phyloP scores from a whole-genome alignment of 2,797 vertebrate species.

The Alca torda region DNA sequence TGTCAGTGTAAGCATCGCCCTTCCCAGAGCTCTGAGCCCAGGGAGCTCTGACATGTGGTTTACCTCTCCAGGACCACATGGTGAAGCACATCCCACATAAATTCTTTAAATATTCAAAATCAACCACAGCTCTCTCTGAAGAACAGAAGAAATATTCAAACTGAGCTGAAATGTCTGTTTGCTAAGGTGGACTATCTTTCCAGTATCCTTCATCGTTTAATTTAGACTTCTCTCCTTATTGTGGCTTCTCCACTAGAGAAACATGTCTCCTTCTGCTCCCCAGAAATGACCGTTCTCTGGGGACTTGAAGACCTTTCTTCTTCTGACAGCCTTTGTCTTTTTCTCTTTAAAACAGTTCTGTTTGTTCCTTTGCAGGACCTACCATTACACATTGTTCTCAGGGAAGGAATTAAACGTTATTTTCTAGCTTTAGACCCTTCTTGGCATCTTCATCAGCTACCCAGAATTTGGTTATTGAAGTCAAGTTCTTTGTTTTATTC shows the following conservation, averaged over 20 bases:
- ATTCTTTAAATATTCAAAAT: not conserved
- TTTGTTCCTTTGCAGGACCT: not conserved
- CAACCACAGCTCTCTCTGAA: not conserved
- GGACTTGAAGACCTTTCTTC: not conserved
- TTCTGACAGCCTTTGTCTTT: not conserved
- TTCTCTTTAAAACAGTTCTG: not conserved
- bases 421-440: not conserved
- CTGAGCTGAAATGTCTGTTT: not conserved
- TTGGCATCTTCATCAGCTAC: not conserved
- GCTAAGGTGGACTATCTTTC: not conserved
- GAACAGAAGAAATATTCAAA: not conserved
- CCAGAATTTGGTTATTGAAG: not conserved
- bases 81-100: not conserved
- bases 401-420: not conserved
- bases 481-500: not conserved
- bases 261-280: not conserved
- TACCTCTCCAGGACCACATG: not conserved
- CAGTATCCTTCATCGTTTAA: not conserved
- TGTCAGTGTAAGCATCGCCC: not conserved
- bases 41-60: not conserved
- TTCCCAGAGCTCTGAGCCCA: not conserved
- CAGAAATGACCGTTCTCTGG: not conserved
- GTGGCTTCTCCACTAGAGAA: not conserved
- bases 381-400: not conserved
- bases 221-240: not conserved